phyloP scores from a whole-genome alignment of 1,140 invertebrate genomes.

The Pseudomyrmex dendroicus region DNA sequence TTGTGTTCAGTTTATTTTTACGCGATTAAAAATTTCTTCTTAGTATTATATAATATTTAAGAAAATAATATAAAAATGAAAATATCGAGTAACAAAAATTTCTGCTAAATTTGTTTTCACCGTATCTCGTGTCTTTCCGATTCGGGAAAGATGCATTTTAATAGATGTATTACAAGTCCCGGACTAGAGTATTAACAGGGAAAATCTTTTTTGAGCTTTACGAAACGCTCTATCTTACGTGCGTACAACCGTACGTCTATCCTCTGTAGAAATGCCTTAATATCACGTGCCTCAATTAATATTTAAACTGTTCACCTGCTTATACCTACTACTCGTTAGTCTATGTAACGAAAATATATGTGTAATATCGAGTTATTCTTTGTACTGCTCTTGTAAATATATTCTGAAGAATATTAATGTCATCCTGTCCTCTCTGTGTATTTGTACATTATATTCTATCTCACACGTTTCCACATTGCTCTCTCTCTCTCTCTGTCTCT shows the following conservation, averaged over 20 bases:
- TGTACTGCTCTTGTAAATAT: constrained; percentile 82
- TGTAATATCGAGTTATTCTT: constrained; percentile 81
- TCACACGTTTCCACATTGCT: constrained; percentile 12
- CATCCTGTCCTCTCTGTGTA: constrained; percentile 65
- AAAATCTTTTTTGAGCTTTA: neutral
- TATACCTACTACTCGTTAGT: constrained; percentile 77
- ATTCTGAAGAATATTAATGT: constrained; percentile 79
- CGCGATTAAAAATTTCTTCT: no score
- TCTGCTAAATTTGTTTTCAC: no score
- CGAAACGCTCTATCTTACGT: constrained; percentile 65
- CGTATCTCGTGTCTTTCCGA: no score
- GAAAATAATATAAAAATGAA: no score
- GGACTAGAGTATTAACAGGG: no score
- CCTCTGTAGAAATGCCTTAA: constrained; percentile 81
- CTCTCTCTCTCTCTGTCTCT: neutral
- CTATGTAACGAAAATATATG: constrained; percentile 76
- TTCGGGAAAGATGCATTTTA: neutral
- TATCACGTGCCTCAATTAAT: constrained; percentile 81
- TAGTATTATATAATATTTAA: no score
- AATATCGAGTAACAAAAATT: no score
- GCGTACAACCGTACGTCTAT: constrained; percentile 70
- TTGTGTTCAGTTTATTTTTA: no score
- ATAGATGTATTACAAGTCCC: neutral
- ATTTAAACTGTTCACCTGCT: constrained; percentile 79
- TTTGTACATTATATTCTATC: constrained; percentile 37